A percentile compares a stretch with the other conserved stretches of the same genome.
These are phyloP conservation scores for Cebus imitator DNA, from an alignment of 2,113 vertebrate genomes.

Conservation along the genomic window DNA sequence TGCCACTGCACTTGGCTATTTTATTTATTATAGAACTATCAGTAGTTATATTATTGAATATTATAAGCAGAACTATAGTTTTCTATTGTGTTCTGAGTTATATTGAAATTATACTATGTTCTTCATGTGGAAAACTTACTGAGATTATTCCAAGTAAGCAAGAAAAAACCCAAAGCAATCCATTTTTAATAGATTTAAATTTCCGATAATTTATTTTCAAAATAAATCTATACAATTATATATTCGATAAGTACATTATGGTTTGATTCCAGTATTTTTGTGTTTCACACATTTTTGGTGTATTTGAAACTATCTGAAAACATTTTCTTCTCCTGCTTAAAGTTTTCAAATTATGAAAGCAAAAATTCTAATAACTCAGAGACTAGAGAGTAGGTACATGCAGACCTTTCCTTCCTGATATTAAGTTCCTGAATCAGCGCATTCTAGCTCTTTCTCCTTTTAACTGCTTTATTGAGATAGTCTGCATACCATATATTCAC, in stretches of 20 bases:
- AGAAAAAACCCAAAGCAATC: neutral
- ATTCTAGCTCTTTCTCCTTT: neutral
- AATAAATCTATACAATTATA: conserved; percentile 14
- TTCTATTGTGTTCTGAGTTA: neutral
- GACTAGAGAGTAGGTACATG: neutral
- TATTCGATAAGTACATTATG: neutral
- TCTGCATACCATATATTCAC: neutral
- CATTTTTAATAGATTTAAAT: conserved; percentile 44
- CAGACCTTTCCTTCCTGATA: neutral
- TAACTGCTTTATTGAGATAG: neutral
- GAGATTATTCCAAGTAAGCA: neutral
- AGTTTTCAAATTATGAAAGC: conserved; percentile 49
- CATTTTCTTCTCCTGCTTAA: conserved; percentile 45
- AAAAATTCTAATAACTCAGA: neutral
- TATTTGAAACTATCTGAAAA: conserved; percentile 71
- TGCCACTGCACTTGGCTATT: neutral
- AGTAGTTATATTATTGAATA: neutral
- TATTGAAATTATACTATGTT: neutral
- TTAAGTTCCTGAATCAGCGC: neutral
- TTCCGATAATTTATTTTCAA: conserved; percentile 46
- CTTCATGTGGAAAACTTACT: neutral
- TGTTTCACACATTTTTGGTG: neutral
- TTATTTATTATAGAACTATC: neutral
- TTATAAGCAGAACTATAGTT: neutral
- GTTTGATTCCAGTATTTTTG: conserved; percentile 41